Conservation (phyloP, 2,113 vertebrate species). For the Machaerirhynchus nigripectus region DNA sequence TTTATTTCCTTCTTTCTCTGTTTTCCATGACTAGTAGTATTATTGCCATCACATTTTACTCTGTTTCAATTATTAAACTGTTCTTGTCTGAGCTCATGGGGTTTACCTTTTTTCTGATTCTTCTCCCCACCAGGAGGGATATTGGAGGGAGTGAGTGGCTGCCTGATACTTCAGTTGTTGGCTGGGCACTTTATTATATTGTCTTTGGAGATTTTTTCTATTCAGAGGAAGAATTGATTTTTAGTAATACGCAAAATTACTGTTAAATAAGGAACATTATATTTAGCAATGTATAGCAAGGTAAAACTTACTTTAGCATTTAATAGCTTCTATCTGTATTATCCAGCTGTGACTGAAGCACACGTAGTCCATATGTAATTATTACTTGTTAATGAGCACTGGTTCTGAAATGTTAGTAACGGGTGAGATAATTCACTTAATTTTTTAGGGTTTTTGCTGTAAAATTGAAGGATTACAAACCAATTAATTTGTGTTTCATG, state of each 20-base stretch:
- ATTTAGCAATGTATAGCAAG: background rate
- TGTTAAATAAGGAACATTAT: background rate
- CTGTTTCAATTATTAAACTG: background rate
- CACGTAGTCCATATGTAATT: fast-evolving
- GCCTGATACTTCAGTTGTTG: background rate
- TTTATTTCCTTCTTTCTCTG: background rate
- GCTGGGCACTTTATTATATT: background rate
- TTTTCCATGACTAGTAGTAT: no score
- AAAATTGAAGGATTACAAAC: background rate
- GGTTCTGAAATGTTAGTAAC: background rate
- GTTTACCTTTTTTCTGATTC: background rate
- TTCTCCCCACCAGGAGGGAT: background rate
- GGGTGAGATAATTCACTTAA: background rate
- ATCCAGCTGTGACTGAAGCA: fast-evolving
- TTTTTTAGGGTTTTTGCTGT: background rate
- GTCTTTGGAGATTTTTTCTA: background rate
- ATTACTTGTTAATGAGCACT: background rate
- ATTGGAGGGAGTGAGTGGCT: background rate
- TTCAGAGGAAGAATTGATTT: background rate
- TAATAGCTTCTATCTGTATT: background rate
- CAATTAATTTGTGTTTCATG: background rate
- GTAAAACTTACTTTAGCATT: background rate
- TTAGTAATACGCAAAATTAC: background rate
- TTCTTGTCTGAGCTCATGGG: background rate
- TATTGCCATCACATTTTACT: background rate